Evolutionary conservation across 2,888 invertebrate species (phyloP).

Genomic region (Gasteruption jaculator): DNA sequence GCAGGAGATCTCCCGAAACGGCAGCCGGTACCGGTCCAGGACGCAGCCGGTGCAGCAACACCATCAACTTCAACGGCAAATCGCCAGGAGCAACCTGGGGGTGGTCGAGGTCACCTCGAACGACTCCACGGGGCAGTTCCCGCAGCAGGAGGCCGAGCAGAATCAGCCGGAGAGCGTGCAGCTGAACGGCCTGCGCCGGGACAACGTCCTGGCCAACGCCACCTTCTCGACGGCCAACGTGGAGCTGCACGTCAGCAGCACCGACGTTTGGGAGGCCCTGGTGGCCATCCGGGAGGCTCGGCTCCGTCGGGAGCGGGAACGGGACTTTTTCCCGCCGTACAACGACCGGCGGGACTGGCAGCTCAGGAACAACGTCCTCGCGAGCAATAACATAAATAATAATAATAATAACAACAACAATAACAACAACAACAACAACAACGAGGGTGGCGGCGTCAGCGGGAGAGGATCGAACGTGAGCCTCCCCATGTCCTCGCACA

Average conservation of each 20-base stretch:
- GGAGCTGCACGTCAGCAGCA: constrained; percentile 50
- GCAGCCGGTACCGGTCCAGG: constrained; percentile 27
- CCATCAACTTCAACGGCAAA: constrained; percentile 31
- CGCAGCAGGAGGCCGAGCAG: constrained; percentile 9
- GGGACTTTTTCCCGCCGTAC: constrained; percentile 31
- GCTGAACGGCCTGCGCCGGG: constrained; percentile 32
- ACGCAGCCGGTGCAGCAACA: constrained; percentile 26
- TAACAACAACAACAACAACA: too few species aligned
- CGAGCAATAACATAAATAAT: too few species aligned
- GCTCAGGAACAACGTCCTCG: constrained; percentile 28
- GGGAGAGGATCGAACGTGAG: constrained; percentile 36
- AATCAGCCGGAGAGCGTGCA: constrained; percentile 15
- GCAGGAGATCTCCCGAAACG: constrained; percentile 31
- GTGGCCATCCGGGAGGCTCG: constrained; percentile 64
- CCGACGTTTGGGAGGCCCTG: constrained; percentile 67
- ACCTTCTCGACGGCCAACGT: constrained; percentile 43
- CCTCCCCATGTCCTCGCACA: constrained; percentile 39
- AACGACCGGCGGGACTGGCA: constrained; percentile 30
- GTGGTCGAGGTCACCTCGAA: constrained; percentile 31
- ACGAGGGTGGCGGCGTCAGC: constrained; percentile 7
- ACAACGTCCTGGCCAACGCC: constrained; percentile 35
- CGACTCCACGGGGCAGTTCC: constrained; percentile 7
- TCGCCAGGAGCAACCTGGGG: constrained; percentile 30
- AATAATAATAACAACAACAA: too few species aligned
- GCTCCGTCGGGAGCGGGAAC: constrained; percentile 56